Percentiles rank a stretch among this genome's conserved stretches.
phyloP scores from a whole-genome alignment of 2,797 vertebrate species.

The Hybognathus amarus region DNA sequence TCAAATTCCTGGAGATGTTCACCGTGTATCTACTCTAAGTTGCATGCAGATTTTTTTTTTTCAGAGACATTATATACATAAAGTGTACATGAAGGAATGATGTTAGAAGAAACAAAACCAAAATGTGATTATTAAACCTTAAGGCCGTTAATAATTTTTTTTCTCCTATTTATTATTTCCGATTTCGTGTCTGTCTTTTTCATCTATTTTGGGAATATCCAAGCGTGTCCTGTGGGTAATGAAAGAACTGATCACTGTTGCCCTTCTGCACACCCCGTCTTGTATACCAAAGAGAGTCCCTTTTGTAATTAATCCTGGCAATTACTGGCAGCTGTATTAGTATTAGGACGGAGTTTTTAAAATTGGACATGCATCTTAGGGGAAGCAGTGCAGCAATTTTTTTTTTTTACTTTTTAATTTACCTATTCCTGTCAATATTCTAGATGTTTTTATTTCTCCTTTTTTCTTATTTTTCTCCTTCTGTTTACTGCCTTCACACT shows the following conservation, averaged over 20 bases:
- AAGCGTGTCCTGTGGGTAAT: background rate
- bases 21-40: background rate
- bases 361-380: background rate
- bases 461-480: background rate
- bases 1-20: background rate
- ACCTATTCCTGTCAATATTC: background rate
- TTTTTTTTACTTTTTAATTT: background rate
- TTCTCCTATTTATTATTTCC: background rate
- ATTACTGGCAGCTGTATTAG: background rate
- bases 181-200: background rate
- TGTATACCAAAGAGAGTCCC: conserved; percentile 17
- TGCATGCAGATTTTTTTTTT: background rate
- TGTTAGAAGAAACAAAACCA: background rate
- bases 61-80: background rate
- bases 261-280: background rate
- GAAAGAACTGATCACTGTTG: conserved; percentile 9
- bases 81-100: background rate
- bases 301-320: conserved; percentile 24
- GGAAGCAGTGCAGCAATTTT: background rate
- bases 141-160: background rate
- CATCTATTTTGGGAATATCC: conserved; percentile 1
- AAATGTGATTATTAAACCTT: background rate
- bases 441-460: background rate
- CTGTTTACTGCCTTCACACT: background rate
- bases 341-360: background rate